Conservation (phyloP, 2,888 invertebrate species). For the Hipparchia sbordonii region DNA sequence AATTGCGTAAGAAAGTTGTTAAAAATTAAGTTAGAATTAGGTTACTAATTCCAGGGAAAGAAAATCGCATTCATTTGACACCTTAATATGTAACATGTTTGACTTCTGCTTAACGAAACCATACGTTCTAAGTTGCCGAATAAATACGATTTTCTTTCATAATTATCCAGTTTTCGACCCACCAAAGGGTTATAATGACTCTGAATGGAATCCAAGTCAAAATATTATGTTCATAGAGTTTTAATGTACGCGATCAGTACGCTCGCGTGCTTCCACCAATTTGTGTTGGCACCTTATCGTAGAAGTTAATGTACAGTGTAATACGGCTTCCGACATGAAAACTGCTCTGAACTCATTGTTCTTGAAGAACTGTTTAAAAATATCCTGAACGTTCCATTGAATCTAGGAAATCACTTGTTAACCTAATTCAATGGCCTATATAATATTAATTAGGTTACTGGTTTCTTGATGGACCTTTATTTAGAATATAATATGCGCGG, state of each 20-base stretch:
- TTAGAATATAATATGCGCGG: neutral
- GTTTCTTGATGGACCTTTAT: neutral
- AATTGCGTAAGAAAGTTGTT: too few relatives aligned
- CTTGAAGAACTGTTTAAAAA: conserved; percentile 39
- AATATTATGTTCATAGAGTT: conserved; percentile 43
- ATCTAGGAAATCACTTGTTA: conserved; percentile 8
- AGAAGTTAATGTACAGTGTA: conserved; percentile 76
- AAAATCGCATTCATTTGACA: too few relatives aligned
- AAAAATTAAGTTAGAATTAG: too few relatives aligned
- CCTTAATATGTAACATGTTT: too few relatives aligned
- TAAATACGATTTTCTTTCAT: too few relatives aligned
- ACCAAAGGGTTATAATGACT: neutral
- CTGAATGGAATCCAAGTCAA: conserved; percentile 26
- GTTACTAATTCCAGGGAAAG: too few relatives aligned
- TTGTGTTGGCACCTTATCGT: conserved; percentile 77
- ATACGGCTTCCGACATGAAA: conserved; percentile 79
- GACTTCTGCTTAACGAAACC: too few relatives aligned
- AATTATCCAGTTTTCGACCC: neutral
- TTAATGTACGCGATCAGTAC: conserved; percentile 38
- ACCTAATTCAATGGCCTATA: conserved; percentile 4
- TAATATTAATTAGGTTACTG: neutral
- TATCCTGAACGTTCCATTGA: conserved; percentile 9
- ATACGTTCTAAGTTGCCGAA: too few relatives aligned
- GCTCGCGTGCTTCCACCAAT: conserved; percentile 73
- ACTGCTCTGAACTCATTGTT: conserved; percentile 69